These are phyloP conservation scores for Epinotia ramella DNA, from an alignment of 2,888 invertebrate genomes.

Conservation along the genomic window DNA sequence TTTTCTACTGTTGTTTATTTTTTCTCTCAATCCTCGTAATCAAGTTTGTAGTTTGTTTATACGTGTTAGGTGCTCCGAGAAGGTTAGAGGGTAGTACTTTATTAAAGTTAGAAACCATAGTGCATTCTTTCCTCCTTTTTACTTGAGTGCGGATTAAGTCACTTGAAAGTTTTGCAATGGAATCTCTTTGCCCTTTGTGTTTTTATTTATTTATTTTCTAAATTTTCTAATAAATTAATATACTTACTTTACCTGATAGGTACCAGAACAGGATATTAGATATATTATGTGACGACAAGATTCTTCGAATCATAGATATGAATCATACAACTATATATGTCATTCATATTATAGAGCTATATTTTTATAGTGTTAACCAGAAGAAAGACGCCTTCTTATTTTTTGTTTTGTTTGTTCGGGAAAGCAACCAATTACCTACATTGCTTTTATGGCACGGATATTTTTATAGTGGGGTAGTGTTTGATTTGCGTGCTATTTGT, in stretches of 20 bases:
- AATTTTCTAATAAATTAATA: too few species aligned
- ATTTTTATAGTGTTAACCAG: conserved; percentile 27
- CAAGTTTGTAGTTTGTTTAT: conserved; percentile 71
- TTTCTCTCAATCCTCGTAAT: conserved; percentile 74
- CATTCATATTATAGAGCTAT: not conserved
- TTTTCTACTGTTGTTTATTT: conserved; percentile 74
- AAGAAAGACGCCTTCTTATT: conserved; percentile 22
- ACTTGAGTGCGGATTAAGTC: not conserved
- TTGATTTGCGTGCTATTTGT: conserved; percentile 36
- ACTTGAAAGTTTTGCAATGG: not conserved
- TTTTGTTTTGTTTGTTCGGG: conserved; percentile 37
- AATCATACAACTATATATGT: not conserved
- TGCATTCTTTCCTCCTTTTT: not conserved
- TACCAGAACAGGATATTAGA: too few species aligned
- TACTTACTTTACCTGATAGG: too few species aligned
- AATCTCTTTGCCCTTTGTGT: not conserved
- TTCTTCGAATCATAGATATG: too few species aligned
- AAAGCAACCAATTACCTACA: conserved; percentile 39
- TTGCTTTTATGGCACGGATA: conserved; percentile 36
- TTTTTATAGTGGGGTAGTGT: conserved; percentile 33
- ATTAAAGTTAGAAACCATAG: conserved; percentile 21
- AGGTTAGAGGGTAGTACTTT: conserved; percentile 52
- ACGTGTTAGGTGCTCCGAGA: conserved; percentile 58
- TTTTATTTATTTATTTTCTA: not conserved
- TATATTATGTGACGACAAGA: too few species aligned